These are phyloP conservation scores for Apamea sordens DNA, from an alignment of 2,888 invertebrate species.

Conservation along the genomic window DNA sequence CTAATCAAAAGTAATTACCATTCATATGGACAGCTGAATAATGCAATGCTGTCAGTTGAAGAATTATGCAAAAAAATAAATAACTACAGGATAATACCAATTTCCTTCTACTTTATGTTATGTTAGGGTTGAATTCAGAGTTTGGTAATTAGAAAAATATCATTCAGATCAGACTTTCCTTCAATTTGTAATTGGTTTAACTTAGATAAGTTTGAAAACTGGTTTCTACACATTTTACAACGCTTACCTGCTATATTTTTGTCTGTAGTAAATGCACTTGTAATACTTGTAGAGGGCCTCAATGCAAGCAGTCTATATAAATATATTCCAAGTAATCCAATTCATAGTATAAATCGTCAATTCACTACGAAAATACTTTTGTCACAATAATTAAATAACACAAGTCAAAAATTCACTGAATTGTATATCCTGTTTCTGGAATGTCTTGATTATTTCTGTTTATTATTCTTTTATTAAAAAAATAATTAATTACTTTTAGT, in stretches of 20 bases:
- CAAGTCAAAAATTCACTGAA: conserved; percentile 45
- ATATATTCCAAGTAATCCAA: conserved; percentile 39
- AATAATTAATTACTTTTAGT: conserved; percentile 10
- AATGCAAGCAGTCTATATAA: conserved; percentile 48
- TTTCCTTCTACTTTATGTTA: conserved; percentile 5
- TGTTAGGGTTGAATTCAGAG: neutral
- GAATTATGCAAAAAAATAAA: conserved; percentile 23
- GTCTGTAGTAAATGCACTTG: conserved; percentile 37
- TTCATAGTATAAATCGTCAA: conserved; percentile 45
- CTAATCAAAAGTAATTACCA: conserved; percentile 41
- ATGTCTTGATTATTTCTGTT: conserved; percentile 29
- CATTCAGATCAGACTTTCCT: neutral
- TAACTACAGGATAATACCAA: neutral
- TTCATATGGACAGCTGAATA: conserved; percentile 33
- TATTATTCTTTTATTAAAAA: conserved; percentile 13
- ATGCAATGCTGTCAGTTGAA: conserved; percentile 33
- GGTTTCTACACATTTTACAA: conserved; percentile 15
- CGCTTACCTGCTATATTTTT: conserved; percentile 49
- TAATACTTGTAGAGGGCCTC: conserved; percentile 10
- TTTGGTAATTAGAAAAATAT: neutral
- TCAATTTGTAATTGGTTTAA: neutral
- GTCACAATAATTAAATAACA: conserved; percentile 17
- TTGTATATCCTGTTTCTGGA: conserved; percentile 40
- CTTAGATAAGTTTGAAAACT: conserved; percentile 31
- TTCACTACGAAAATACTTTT: conserved; percentile 40